Base-by-base conservation (phyloP, 2,888 invertebrate species). In the Andrena chrysosceles region DNA sequence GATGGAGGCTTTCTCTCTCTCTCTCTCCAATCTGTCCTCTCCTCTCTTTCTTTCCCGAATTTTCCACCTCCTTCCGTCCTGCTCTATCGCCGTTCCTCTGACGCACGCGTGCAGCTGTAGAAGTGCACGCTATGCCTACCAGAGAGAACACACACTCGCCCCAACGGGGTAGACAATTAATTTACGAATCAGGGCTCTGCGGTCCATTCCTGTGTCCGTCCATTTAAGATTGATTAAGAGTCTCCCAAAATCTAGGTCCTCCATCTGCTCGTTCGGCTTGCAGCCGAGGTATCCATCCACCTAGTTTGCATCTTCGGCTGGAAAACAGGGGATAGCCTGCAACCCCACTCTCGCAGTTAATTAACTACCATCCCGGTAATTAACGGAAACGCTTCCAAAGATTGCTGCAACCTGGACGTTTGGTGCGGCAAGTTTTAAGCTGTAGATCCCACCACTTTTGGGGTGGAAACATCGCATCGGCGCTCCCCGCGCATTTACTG, bases 151-250 rank as follows among this genome's bases (percentile, higher is more conserved):
- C 77, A 74, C 68, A 62, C 77, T 64, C 31, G 26, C 29, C 20
- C 69, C 13, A 26, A 16, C 29, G n/a, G 42, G 75, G 49, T 76
- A 85, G 90, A 89, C 89, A 89, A 91, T 90, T 91, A 91, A 91
- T 91, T 91, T 88, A 84, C 89, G 69, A 88, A 85, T 84, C 78
- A 71, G 77, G 73, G n/a, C 74, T 77, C 62, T 69, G 81, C 54
- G 86, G 73, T 81, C 83, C 83, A 75, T 79, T 88, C 81, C 71
- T 81, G 72, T 74, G 81, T 88, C 83, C 83, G 84, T 84, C 81
- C 81, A 74, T 85, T 89, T 81, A 89, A 90, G 89, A 91, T 90
- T 90, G 87, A 91, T 91, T 87, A 87, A 84, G 85, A 89, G 86
- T 85, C 81, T 60, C 26, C 62, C 64, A 64, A 85, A 83, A 86